These are phyloP conservation scores for Leptonema lineaticorne DNA, from an alignment of 1,140 invertebrate species.

Conservation along the genomic window DNA sequence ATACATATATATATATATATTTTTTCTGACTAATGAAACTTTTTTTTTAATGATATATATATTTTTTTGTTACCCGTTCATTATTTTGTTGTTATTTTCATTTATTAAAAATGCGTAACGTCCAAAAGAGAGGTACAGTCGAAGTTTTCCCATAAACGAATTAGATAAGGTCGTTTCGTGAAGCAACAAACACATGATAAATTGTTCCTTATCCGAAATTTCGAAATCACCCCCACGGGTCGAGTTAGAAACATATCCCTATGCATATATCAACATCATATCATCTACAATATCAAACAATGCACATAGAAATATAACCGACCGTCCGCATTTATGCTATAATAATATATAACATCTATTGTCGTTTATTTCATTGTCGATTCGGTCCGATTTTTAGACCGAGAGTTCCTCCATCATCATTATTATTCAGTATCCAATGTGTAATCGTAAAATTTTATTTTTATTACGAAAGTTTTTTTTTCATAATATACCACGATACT, in stretches of 20 bases:
- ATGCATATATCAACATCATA: conserved; percentile 10
- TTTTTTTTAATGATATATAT: too few species aligned
- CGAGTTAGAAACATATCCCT: conserved; percentile 15
- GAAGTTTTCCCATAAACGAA: conserved; percentile 25
- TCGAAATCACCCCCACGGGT: conserved; percentile 21
- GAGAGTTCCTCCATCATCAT: too few species aligned
- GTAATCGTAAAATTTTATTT: conserved; percentile 12
- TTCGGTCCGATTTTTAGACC: neutral
- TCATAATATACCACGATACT: too few species aligned
- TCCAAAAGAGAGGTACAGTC: neutral
- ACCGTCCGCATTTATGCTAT: conserved; percentile 7
- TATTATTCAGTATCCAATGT: neutral
- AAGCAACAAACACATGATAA: conserved; percentile 29
- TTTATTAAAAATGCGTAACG: neutral
- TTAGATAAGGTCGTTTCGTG: conserved; percentile 18
- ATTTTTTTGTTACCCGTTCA: neutral
- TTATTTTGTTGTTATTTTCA: neutral
- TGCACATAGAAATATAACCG: too few species aligned
- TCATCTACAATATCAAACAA: conserved; percentile 6
- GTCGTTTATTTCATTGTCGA: too few species aligned
- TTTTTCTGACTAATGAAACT: too few species aligned
- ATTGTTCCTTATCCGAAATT: conserved; percentile 23
- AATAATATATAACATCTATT: neutral
- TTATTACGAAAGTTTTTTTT: neutral
- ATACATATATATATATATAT: too few species aligned